A percentile compares a stretch with the other conserved stretches of the same genome.
phyloP scores from a whole-genome alignment of 2,113 vertebrate genomes.

The Haemorhous mexicanus region DNA sequence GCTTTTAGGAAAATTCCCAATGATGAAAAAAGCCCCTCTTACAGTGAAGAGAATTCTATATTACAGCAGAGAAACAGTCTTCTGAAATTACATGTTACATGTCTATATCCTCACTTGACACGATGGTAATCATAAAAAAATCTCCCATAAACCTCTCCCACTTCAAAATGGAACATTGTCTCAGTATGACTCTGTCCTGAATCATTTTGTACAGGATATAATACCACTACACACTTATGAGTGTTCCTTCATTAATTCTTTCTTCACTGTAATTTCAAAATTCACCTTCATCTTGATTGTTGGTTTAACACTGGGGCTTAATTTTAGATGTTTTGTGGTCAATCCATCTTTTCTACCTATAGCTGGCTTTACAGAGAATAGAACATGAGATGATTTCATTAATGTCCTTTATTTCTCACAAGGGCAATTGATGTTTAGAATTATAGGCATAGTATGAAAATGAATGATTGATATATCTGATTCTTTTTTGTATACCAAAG shows the following conservation, averaged over 20 bases:
- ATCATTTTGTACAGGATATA: background rate
- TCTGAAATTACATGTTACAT: background rate
- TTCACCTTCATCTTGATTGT: background rate
- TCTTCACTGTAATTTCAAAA: background rate
- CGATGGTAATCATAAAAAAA: background rate
- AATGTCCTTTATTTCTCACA: background rate
- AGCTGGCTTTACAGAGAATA: background rate
- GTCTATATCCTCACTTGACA: background rate
- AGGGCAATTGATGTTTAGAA: background rate
- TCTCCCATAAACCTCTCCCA: background rate
- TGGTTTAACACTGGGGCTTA: background rate
- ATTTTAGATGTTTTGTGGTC: background rate
- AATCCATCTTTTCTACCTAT: background rate
- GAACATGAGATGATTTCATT: conserved; percentile 4
- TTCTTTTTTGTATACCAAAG: background rate
- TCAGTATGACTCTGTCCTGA: background rate
- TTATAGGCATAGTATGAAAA: background rate
- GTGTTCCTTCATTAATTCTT: background rate
- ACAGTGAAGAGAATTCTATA: background rate
- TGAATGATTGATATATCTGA: background rate
- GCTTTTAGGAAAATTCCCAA: background rate
- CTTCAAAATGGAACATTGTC: background rate
- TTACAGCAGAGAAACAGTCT: background rate
- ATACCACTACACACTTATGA: background rate
- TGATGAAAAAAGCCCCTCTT: background rate